A percentile compares a stretch with the other conserved stretches of the same genome.
Conservation (phyloP, 2,888 invertebrate genomes). For the Halocaridina rubra region DNA sequence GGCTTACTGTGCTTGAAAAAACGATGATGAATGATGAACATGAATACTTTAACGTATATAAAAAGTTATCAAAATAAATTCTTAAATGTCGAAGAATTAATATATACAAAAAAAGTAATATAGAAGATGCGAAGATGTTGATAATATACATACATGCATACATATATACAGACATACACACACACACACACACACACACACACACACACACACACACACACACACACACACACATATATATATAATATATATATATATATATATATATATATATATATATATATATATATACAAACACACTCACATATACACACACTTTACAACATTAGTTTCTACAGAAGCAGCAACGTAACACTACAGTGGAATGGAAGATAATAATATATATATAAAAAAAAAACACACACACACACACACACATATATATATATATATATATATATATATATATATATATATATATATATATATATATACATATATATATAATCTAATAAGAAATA, state of each 20-base stretch:
- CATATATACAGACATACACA: not conserved
- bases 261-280: not conserved
- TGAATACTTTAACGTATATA: not conserved
- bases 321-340: too few species aligned
- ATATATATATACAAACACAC: not conserved
- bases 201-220: not conserved
- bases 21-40: not conserved
- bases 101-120: not conserved
- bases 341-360: too few species aligned
- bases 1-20: too few species aligned
- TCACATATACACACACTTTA: slow-evolving; percentile 10
- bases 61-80: not conserved
- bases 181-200: not conserved
- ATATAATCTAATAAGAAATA: too few species aligned
- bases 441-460: too few species aligned
- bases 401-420: not conserved
- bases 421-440: too few species aligned
- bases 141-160: not conserved
- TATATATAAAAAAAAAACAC: not conserved
- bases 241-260: not conserved
- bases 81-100: not conserved
- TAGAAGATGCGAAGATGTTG: not conserved
- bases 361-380: too few species aligned
- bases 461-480: too few species aligned
- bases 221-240: not conserved